Conservation (phyloP, 2,113 vertebrate genomes). For the Microcebus tavaratra region DNA sequence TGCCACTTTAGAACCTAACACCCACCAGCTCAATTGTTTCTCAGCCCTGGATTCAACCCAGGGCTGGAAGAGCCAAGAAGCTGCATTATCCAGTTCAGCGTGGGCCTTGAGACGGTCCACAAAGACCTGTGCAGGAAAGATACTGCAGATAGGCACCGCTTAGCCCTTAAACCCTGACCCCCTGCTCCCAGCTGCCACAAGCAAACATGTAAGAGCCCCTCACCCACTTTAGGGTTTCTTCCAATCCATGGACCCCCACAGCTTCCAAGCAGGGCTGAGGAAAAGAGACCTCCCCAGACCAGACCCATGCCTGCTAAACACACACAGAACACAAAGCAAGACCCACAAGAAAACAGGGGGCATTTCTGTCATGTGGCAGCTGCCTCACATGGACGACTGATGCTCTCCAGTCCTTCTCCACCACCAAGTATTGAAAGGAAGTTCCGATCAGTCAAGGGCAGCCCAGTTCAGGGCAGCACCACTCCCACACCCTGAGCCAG, state of each 20-base stretch:
- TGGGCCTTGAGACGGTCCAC: background rate
- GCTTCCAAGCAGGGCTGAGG: background rate
- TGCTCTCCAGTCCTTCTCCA: background rate
- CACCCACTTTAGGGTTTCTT: background rate
- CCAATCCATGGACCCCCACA: background rate
- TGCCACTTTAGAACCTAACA: background rate
- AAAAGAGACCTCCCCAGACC: no score
- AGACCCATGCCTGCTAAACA: background rate
- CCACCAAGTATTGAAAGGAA: background rate
- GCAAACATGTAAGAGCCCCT: background rate
- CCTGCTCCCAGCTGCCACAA: background rate
- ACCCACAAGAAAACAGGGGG: fast-evolving
- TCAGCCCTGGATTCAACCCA: background rate
- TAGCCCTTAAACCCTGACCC: background rate
- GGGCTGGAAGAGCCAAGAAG: background rate
- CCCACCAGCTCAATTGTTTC: background rate
- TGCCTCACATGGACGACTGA: fast-evolving
- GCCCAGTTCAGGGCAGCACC: background rate
- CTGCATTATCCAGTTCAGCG: no score
- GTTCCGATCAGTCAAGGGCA: no score
- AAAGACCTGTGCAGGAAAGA: background rate
- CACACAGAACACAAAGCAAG: background rate
- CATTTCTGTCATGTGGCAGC: background rate
- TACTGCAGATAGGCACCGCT: fast-evolving
- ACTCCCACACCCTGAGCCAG: background rate